phyloP scores from a whole-genome alignment of 2,888 invertebrate genomes.

The Autographa pulchrina region DNA sequence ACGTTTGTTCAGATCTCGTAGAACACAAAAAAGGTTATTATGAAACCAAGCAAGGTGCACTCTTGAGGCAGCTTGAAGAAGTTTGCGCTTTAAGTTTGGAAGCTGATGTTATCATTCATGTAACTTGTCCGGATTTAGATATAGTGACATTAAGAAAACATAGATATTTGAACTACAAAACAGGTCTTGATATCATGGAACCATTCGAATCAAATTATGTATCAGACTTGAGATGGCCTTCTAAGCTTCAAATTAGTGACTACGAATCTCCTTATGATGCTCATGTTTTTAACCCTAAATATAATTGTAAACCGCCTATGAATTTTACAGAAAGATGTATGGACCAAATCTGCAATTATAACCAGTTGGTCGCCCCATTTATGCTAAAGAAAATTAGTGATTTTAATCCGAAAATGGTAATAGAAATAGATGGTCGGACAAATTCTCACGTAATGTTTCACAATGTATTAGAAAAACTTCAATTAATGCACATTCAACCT shows the following conservation, averaged over 20 bases:
- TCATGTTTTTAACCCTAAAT: slow-evolving; percentile 76
- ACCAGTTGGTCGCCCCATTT: slow-evolving; percentile 76
- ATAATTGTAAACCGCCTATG: slow-evolving; percentile 83
- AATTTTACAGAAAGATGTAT: slow-evolving; percentile 82
- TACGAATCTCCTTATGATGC: slow-evolving; percentile 66
- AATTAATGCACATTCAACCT: slow-evolving; percentile 71
- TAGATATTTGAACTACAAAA: slow-evolving; percentile 76
- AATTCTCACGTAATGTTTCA: slow-evolving; percentile 84
- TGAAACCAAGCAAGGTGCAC: slow-evolving; percentile 68
- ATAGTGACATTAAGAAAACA: slow-evolving; percentile 78
- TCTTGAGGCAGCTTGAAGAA: slow-evolving; percentile 73
- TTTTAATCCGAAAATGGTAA: slow-evolving; percentile 87
- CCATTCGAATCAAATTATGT: slow-evolving; percentile 63
- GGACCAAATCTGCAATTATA: slow-evolving; percentile 87
- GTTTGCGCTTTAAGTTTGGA: slow-evolving; percentile 75
- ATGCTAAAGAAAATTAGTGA: slow-evolving; percentile 87
- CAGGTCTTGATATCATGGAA: slow-evolving; percentile 57
- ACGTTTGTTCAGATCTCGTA: slow-evolving; percentile 72
- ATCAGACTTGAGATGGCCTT: slow-evolving; percentile 75
- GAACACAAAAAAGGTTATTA: slow-evolving; percentile 61
- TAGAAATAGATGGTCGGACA: slow-evolving; percentile 90
- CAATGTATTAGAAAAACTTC: slow-evolving; percentile 81
- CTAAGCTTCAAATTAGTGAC: slow-evolving; percentile 71
- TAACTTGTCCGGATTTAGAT: slow-evolving; percentile 88
- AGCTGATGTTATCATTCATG: slow-evolving; percentile 88